Base-by-base conservation (phyloP, 2,888 invertebrate species). In the Megamerina dolium region DNA sequence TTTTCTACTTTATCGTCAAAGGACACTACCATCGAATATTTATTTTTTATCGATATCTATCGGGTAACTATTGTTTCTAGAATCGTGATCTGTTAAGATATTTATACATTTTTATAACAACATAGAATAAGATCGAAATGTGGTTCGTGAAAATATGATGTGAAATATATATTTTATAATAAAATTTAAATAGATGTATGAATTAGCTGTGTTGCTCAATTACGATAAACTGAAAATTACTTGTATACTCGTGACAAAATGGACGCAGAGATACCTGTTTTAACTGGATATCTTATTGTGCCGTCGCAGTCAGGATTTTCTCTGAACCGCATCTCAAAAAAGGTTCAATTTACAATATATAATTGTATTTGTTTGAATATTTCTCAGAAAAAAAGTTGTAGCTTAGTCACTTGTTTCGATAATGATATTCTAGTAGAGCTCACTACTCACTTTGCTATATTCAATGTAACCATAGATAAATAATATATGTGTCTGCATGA, bases 271-370 rank as follows among this genome's bases (percentile, higher is more conserved):
- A 81, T 82, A 70, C 81, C 83, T 66, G 76, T 85, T 60, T 77
- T 82, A 64, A 79, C 81, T 67, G 89, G 89, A 66, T 80, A 78
- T 75, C 77, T 89, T 61, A 76, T 85, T 66, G 78, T 88, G 72
- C 87, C 87, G 65, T 84, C 87, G 55, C 80, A 79, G 58, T 67
- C 70, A 64, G 82, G 82, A 68, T 80, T 79, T 67, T 76, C 84
- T 59, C 79, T 84, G 60, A 83, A 80, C 66, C 79, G 87, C 75
- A 83, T 86, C 72, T 83, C 86, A 57, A 79, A 83, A 74, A 82
- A 81, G 79, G 83, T 80, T 75, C 56, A 43, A 18, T 21, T 16
- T 30, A 2, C 14, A 21, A 18, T 13, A 19, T 21, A 6, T 41
- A 8, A 19, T 26, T 26, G 23, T 26, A n/a, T n/a, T n/a, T n/a